Evolutionary conservation across 2,797 vertebrate genomes (phyloP).

Genomic region (Hybognathus amarus): DNA sequence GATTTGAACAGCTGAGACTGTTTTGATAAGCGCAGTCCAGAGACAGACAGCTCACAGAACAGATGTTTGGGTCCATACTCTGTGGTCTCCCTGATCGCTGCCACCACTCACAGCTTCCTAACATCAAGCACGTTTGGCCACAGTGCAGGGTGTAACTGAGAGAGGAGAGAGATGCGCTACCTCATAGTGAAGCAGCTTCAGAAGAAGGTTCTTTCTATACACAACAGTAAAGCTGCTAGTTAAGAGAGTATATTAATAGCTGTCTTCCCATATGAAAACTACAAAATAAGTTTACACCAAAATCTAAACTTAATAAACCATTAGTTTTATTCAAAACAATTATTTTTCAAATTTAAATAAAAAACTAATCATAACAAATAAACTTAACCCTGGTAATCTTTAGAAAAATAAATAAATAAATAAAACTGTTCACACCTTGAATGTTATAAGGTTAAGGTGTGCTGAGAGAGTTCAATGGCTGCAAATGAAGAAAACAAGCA

Average conservation of each 20-base stretch:
- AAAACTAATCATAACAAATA: neutral
- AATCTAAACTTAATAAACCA: conserved; percentile 1
- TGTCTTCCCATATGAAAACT: neutral
- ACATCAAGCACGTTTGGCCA: conserved; percentile 20
- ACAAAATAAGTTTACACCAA: neutral
- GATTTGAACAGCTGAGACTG: conserved; percentile 49
- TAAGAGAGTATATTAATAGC: neutral
- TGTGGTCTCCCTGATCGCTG: conserved; percentile 33
- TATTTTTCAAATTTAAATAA: neutral
- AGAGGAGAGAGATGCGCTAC: neutral
- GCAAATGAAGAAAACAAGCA: too few species aligned
- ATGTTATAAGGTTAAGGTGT: neutral
- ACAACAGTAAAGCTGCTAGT: neutral
- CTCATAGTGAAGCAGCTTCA: neutral
- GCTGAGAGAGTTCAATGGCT: too few species aligned
- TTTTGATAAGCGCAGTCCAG: conserved; percentile 17
- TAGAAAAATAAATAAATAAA: too few species aligned
- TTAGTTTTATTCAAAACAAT: neutral
- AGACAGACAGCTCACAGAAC: conserved; percentile 35
- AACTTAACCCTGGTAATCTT: neutral
- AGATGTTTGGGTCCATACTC: conserved; percentile 26
- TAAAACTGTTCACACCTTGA: neutral
- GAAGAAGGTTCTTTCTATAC: neutral
- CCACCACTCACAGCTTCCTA: conserved; percentile 18
- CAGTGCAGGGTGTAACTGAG: neutral